Conservation (phyloP, 2,888 invertebrate genomes). For the Drosophila prolongata region DNA sequence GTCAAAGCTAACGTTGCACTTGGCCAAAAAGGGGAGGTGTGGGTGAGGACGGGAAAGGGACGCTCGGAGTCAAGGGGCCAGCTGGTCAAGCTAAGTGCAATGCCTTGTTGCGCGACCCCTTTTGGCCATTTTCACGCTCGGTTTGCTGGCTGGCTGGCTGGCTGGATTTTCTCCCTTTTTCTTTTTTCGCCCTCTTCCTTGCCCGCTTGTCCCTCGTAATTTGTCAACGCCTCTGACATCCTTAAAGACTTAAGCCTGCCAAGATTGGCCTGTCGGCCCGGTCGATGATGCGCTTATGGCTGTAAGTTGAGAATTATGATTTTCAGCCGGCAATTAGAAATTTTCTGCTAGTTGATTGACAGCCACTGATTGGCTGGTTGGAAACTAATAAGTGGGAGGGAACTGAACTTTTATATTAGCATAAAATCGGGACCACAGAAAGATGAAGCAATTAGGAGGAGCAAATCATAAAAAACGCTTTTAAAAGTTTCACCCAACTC, state of each 20-base stretch:
- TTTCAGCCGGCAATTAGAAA: slow-evolving; percentile 48
- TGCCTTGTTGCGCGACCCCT: slow-evolving; percentile 63
- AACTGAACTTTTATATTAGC: slow-evolving; percentile 55
- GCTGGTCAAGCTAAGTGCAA: slow-evolving; percentile 75
- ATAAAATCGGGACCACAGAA: slow-evolving; percentile 48
- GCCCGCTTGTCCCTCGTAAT: slow-evolving; percentile 37
- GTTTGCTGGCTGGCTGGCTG: slow-evolving; percentile 40
- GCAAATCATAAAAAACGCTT: slow-evolving; percentile 64
- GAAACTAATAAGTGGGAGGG: slow-evolving; percentile 1
- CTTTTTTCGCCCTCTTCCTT: background rate
- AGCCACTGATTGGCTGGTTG: background rate
- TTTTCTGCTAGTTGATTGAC: slow-evolving; percentile 42
- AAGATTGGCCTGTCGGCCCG: slow-evolving; percentile 43
- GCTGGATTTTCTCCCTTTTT: slow-evolving; percentile 8
- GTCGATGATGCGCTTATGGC: slow-evolving; percentile 25
- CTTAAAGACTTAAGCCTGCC: slow-evolving; percentile 65
- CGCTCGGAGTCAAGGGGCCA: slow-evolving; percentile 2
- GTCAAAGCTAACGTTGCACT: slow-evolving; percentile 52
- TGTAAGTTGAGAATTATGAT: slow-evolving; percentile 52
- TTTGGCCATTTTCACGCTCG: slow-evolving; percentile 63
- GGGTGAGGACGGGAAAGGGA: background rate
- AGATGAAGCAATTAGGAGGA: slow-evolving; percentile 55
- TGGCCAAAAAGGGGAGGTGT: slow-evolving; percentile 10
- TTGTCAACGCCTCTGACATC: slow-evolving; percentile 60
- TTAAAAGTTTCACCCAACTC: slow-evolving; percentile 60